Conservation (phyloP, 1,140 invertebrate genomes). For the Camponotus pennsylvanicus region DNA sequence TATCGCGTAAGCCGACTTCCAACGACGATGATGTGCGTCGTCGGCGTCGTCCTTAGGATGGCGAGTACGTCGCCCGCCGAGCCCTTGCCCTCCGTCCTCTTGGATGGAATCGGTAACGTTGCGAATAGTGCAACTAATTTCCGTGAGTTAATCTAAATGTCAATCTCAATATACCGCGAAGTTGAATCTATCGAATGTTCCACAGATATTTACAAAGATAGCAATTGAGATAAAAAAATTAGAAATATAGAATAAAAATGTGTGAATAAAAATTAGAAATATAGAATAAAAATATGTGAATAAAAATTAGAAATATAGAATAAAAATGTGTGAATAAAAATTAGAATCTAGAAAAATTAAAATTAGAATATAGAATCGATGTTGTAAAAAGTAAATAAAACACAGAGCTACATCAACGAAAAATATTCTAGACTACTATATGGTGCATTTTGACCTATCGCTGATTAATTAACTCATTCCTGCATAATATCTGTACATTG, state of each 20-base stretch:
- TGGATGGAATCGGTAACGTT: constrained; percentile 80
- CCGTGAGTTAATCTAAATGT: constrained; percentile 71
- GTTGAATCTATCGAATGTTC: background rate
- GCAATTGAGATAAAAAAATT: no score
- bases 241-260: no score
- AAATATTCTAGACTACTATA: background rate
- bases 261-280: no score
- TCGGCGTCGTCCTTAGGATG: constrained; percentile 60
- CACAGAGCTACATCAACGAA: background rate
- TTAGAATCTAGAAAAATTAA: background rate
- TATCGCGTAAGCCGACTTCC: constrained; percentile 53
- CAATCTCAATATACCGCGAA: background rate
- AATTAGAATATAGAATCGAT: background rate
- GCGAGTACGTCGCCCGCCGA: constrained; percentile 64
- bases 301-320: no score
- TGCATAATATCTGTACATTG: background rate
- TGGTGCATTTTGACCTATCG: background rate
- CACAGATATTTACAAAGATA: background rate
- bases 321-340: no score
- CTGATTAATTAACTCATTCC: background rate
- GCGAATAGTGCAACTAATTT: constrained; percentile 81
- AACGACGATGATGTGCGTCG: constrained; percentile 66
- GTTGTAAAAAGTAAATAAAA: background rate
- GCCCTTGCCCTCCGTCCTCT: constrained; percentile 66
- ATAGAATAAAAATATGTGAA: no score